Conservation (phyloP, 1,140 invertebrate species). For the Drosophila subobscura region DNA sequence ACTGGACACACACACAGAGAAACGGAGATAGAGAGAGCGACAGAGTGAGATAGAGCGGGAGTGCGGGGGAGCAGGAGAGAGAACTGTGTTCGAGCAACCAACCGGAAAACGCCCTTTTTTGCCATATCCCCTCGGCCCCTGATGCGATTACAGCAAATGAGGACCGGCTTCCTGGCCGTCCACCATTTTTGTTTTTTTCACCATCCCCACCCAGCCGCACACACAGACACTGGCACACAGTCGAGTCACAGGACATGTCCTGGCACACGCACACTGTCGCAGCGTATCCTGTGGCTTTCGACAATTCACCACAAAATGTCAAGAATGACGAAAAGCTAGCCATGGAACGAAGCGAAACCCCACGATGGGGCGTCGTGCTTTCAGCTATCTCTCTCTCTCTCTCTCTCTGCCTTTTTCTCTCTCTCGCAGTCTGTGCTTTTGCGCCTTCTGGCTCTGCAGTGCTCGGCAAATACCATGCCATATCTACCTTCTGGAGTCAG, state of each 20-base stretch:
- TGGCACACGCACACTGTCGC: conserved; percentile 48
- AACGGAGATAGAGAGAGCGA: conserved; percentile 2
- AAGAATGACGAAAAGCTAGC: conserved; percentile 83
- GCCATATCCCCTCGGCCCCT: conserved; percentile 42
- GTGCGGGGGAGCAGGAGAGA: conserved; percentile 16
- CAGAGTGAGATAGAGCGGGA: conserved; percentile 14
- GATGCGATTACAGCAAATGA: conserved; percentile 83
- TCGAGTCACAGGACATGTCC: conserved; percentile 17
- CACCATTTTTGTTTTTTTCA: conserved; percentile 68
- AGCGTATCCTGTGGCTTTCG: conserved; percentile 80
- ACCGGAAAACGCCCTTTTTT: conserved; percentile 83
- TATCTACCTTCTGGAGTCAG: conserved; percentile 54
- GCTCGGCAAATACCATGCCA: conserved; percentile 39
- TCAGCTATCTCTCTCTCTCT: conserved; percentile 38
- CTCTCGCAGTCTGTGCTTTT: not conserved
- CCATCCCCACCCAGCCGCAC: conserved; percentile 30
- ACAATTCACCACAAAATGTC: conserved; percentile 84
- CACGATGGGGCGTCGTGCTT: conserved; percentile 46
- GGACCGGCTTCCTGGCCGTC: conserved; percentile 79
- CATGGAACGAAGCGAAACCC: conserved; percentile 54
- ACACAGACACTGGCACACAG: conserved; percentile 17
- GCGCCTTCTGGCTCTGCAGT: conserved; percentile 10
- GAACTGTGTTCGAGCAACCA: conserved; percentile 67
- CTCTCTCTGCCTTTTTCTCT: conserved; percentile 12
- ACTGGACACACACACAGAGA: conserved; percentile 13